Percentiles rank a stretch among this genome's conserved stretches.
Conservation (phyloP, 64 coral and sea anemone species). For the Montipora sp. region DNA sequence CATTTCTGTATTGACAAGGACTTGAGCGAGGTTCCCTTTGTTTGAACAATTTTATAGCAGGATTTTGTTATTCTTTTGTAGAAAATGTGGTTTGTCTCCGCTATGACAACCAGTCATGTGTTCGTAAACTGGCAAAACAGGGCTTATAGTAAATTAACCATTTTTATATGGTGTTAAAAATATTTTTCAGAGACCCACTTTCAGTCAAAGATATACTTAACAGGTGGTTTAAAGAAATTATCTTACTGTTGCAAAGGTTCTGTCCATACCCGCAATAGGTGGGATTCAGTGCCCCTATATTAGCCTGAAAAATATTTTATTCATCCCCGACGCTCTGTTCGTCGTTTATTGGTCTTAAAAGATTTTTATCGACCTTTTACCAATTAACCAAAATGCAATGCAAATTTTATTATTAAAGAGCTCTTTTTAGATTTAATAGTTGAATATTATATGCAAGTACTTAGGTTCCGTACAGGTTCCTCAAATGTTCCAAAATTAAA, state of each 20-base stretch:
- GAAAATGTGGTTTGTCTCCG: neutral
- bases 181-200: neutral
- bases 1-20: slow-evolving; percentile 18
- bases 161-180: neutral
- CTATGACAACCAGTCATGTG: neutral
- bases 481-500: too few relatives aligned
- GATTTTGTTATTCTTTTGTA: slow-evolving; percentile 33
- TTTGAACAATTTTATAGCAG: slow-evolving; percentile 24
- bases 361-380: slow-evolving; percentile 33
- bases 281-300: neutral
- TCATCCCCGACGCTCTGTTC: neutral
- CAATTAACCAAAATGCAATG: slow-evolving; percentile 40
- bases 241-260: neutral
- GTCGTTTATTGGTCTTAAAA: slow-evolving; percentile 15
- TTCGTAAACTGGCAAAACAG: neutral
- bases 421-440: slow-evolving; percentile 39
- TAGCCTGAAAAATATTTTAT: slow-evolving; percentile 4
- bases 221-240: neutral
- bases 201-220: neutral
- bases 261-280: neutral
- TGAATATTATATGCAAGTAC: neutral
- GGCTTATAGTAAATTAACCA: neutral
- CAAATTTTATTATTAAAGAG: slow-evolving; percentile 38
- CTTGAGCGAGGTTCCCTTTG: neutral
- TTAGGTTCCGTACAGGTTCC: neutral